Conservation (phyloP, 2,113 vertebrate species). For the Columba janthina region DNA sequence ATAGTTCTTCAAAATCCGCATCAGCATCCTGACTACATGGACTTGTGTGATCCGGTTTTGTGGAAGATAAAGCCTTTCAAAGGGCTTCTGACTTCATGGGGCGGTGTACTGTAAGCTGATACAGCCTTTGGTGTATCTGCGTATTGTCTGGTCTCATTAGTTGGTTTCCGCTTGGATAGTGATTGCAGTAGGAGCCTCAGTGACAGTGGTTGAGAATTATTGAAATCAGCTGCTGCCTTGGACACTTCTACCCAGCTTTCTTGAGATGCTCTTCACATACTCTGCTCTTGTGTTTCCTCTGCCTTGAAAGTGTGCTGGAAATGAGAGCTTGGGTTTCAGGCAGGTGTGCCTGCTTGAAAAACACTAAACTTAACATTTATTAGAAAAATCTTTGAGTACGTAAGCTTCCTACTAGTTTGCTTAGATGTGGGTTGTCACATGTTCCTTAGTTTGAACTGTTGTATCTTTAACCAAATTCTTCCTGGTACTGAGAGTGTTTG, state of each 20-base stretch:
- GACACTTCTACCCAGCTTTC: not conserved
- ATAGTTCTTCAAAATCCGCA: not conserved
- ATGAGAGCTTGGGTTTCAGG: not conserved
- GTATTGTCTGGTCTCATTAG: not conserved
- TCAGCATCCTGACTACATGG: not conserved
- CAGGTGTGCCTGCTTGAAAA: not conserved
- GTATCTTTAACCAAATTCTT: not conserved
- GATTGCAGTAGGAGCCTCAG: not conserved
- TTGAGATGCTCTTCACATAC: not conserved
- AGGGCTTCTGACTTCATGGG: not conserved
- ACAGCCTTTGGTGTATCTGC: not conserved
- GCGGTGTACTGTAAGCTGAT: not conserved
- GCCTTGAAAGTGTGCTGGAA: not conserved
- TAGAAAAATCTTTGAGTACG: not conserved
- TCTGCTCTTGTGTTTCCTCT: not conserved
- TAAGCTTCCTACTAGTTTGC: not conserved
- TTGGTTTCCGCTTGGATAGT: not conserved
- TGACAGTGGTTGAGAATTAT: not conserved
- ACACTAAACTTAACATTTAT: not conserved
- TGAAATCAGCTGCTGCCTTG: not conserved
- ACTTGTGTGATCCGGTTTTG: not conserved
- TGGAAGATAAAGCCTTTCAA: not conserved
- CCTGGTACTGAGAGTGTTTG: not conserved
- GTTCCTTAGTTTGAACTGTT: not conserved
- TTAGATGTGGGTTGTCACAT: not conserved